Evolutionary conservation across 2,113 vertebrate species (phyloP).

Genomic region (Embiotoca jacksoni): DNA sequence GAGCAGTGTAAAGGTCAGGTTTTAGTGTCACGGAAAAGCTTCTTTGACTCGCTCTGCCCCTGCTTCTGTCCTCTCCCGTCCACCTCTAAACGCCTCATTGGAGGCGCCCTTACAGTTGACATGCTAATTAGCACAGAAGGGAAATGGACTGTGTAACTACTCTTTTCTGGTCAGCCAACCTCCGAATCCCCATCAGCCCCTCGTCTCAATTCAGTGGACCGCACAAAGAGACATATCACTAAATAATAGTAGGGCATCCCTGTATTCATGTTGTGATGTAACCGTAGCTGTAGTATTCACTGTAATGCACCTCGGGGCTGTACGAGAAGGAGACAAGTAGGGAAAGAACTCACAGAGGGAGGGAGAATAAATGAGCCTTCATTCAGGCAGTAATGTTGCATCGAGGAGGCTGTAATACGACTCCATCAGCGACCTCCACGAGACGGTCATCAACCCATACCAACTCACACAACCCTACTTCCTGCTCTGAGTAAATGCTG

Average conservation of each 20-base stretch:
- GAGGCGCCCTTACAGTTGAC: constrained; percentile 71
- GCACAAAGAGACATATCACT: constrained; percentile 47
- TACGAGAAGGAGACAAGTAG: constrained; percentile 15
- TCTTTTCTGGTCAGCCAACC: constrained; percentile 70
- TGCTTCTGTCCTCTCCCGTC: constrained; percentile 27
- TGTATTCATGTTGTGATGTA: constrained; percentile 45
- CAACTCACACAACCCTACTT: constrained; percentile 16
- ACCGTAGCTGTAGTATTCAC: constrained; percentile 32
- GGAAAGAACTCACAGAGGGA: constrained; percentile 3
- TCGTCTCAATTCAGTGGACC: constrained; percentile 49
- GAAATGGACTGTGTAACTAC: constrained; percentile 77
- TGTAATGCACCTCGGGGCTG: constrained; percentile 1
- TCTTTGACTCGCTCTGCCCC: constrained; percentile 23
- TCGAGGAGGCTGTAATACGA: constrained; percentile 44
- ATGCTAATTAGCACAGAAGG: constrained; percentile 74
- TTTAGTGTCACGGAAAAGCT: constrained; percentile 51
- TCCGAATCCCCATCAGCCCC: constrained; percentile 40
- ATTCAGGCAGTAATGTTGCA: constrained; percentile 40
- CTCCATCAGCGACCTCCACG: constrained; percentile 54
- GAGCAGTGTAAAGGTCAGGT: constrained; percentile 52
- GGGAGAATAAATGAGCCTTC: constrained; percentile 31
- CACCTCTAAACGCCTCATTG: constrained; percentile 61
- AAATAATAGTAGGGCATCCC: constrained; percentile 60
- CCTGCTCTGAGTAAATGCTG: constrained; percentile 14
- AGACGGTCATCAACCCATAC: constrained; percentile 24